Base-by-base conservation (phyloP, 2,888 invertebrate species). In the Dorcus hopei region DNA sequence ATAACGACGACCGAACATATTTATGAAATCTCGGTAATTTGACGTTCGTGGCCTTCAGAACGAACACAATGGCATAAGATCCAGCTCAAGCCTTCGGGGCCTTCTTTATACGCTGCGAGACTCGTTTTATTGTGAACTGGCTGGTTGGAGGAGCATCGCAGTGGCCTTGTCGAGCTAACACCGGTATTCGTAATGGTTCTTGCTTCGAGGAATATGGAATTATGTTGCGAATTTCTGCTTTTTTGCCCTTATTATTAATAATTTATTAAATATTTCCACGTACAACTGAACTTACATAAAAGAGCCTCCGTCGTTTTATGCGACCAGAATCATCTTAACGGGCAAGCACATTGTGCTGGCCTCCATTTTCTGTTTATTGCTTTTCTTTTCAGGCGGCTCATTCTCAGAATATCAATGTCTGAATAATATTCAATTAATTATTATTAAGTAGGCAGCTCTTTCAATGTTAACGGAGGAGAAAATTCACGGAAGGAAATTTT, bases 101-200 rank as follows among this genome's bases (percentile, higher is more conserved):
- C 23, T 50, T 38, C 43, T 41, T 9, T 49, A 56, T 48, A 49
- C 49, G 49, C 49, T 50, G 42, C 52, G 49, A 42, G 52, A 49
- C 56, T 60, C 45, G 41, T 55, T 61, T 61, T 54, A 54, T 58
- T 61, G 53, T 50, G 49, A 55, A 52, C 57, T 38, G 47, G 51
- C 23, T 56, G 60, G 60, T 51, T 50, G 56, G 56, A 56, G 56
- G 56, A 56, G 50, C 40, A 56, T 50, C 42, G 50, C 49, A 38
- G 42, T 56, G 56, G 50, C 56, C 56, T 56, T 56, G 56, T 45
- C 50, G 9, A 50, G 49, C 33, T 50, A 9, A 56, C 42, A 50
- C 56, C 56, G 43, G 50, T 33, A 56, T 47, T 16, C 54, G 47
- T 55, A 55, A 55, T 55, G 50, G 50, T 50, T 51, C 50, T 42